Percentiles rank a stretch among this genome's conserved stretches.
phyloP scores from a whole-genome alignment of 2,888 invertebrate species.

The Chloroclysta siterata region DNA sequence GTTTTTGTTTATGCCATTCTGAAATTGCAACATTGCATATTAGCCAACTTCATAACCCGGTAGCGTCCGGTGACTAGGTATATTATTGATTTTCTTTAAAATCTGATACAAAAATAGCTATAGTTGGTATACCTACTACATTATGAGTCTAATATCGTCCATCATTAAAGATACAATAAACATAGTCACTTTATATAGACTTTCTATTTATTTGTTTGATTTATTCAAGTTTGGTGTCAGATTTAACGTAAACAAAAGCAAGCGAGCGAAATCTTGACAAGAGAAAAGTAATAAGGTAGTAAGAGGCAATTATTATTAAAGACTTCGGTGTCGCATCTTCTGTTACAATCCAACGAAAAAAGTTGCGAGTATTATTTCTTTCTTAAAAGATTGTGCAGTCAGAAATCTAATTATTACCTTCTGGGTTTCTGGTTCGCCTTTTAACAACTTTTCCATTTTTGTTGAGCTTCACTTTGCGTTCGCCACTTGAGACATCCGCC shows the following conservation, averaged over 20 bases:
- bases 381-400: conserved; percentile 6
- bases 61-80: too few species aligned
- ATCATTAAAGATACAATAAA: background rate
- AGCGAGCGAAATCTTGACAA: conserved; percentile 43
- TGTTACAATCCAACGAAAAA: conserved; percentile 7
- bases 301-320: conserved; percentile 70
- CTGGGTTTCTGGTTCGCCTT: conserved; percentile 78
- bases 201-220: conserved; percentile 14
- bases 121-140: too few species aligned
- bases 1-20: conserved; percentile 86
- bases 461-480: conserved; percentile 78
- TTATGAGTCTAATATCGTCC: too few species aligned
- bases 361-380: background rate
- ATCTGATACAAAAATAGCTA: too few species aligned
- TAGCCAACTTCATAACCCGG: background rate
- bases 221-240: conserved; percentile 2
- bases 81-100: too few species aligned
- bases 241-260: conserved; percentile 33
- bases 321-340: conserved; percentile 23
- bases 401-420: conserved; percentile 63
- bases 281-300: conserved; percentile 71
- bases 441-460: conserved; percentile 82
- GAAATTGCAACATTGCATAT: conserved; percentile 44
- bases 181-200: background rate
- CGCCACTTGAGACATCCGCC: conserved; percentile 83